Conservation (phyloP, 1,140 invertebrate genomes). For the Drosophila punjabiensis region DNA sequence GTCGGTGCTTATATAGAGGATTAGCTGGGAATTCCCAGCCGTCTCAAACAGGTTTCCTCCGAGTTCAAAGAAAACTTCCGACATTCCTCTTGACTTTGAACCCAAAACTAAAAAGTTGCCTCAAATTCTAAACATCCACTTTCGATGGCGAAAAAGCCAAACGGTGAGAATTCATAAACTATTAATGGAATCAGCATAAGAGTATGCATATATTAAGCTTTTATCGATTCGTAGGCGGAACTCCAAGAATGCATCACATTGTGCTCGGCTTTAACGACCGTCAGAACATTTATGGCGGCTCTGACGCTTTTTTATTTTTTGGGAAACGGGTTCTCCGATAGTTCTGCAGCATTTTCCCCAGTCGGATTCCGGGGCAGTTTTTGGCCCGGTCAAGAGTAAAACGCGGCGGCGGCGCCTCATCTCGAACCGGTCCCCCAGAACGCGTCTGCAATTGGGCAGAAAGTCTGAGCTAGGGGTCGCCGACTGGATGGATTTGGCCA, state of each 20-base stretch:
- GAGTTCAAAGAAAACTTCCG: conserved; percentile 58
- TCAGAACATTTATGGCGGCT: conserved; percentile 53
- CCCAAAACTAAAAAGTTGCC: conserved; percentile 36
- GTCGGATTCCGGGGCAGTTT: conserved; percentile 31
- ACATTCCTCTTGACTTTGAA: conserved; percentile 39
- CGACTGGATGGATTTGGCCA: conserved; percentile 48
- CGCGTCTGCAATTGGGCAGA: conserved; percentile 59
- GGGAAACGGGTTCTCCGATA: conserved; percentile 62
- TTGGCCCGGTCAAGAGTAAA: conserved; percentile 28
- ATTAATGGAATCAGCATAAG: conserved; percentile 44
- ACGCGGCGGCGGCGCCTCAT: conserved; percentile 9
- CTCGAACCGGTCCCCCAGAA: conserved; percentile 59
- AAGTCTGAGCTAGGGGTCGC: conserved; percentile 49
- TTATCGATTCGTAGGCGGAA: conserved; percentile 63
- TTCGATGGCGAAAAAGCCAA: conserved; percentile 26
- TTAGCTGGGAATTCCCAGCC: conserved; percentile 29
- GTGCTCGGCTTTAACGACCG: conserved; percentile 58
- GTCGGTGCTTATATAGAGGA: conserved; percentile 17
- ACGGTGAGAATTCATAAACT: conserved; percentile 36
- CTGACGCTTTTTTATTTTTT: conserved; percentile 34
- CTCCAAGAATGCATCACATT: conserved; percentile 52
- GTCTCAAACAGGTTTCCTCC: conserved; percentile 24
- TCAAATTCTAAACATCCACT: conserved; percentile 39
- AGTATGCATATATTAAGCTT: conserved; percentile 39
- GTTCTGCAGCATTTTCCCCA: conserved; percentile 65